These are phyloP conservation scores for Parotocinclus haroldoi DNA, from an alignment of 2,797 vertebrate genomes.

Conservation along the genomic window DNA sequence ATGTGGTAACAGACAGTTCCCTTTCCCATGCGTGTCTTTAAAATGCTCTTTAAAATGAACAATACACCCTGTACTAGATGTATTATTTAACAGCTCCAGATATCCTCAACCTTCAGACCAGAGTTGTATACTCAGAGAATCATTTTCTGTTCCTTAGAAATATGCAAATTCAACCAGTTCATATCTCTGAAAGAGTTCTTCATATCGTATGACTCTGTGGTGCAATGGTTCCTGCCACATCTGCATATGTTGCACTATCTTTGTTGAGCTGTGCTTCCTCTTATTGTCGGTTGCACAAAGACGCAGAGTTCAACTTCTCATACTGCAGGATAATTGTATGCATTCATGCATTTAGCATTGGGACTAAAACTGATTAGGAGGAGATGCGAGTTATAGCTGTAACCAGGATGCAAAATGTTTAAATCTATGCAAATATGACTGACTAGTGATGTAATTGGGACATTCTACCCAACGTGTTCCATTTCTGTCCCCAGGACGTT, in stretches of 20 bases:
- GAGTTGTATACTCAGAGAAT: not conserved
- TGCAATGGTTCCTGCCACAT: conserved; percentile 41
- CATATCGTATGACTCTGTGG: conserved; percentile 16
- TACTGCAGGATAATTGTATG: conserved; percentile 1
- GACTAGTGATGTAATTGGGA: no score
- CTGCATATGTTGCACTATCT: conserved; percentile 44
- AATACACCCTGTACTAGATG: not conserved
- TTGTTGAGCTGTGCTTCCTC: conserved; percentile 42
- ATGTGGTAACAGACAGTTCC: conserved; percentile 40
- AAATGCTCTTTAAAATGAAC: not conserved
- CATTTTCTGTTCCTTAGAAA: conserved; percentile 25
- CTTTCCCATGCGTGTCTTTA: conserved; percentile 9
- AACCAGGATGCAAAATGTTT: no score
- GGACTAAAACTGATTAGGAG: no score
- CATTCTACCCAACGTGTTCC: no score
- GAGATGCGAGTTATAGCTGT: no score
- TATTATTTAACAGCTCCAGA: not conserved
- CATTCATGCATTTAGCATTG: conserved; percentile 3
- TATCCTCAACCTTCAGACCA: not conserved
- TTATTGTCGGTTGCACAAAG: conserved; percentile 20
- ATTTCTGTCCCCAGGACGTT: no score
- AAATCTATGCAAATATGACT: no score
- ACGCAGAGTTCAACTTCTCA: not conserved
- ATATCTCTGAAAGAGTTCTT: not conserved
- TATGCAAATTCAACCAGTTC: conserved; percentile 8